A percentile compares a stretch with the other conserved stretches of the same genome.
Evolutionary conservation across 92 coral and sea anemone species (phyloP).

Genomic region (Hydrozoanthus gracilis): DNA sequence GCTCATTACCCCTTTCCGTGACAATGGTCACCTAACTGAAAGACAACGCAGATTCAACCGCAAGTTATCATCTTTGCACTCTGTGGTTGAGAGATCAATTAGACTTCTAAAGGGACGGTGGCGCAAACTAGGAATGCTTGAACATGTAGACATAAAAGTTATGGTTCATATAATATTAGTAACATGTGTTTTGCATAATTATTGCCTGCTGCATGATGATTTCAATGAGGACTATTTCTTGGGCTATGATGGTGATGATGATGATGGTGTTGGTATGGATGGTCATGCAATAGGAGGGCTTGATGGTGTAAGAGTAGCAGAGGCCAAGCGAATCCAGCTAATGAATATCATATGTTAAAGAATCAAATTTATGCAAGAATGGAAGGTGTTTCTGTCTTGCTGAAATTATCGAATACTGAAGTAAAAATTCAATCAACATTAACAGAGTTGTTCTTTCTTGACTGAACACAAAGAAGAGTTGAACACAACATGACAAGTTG

Average conservation of each 20-base stretch:
- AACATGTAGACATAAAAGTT: constrained; percentile 56
- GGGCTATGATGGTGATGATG: constrained; percentile 48
- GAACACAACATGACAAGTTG: not conserved
- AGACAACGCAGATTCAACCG: constrained; percentile 57
- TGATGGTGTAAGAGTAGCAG: not conserved
- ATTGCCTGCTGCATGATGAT: constrained; percentile 70
- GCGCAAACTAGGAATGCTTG: constrained; percentile 55
- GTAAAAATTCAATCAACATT: not conserved
- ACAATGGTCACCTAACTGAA: constrained; percentile 64
- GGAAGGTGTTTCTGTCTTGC: not conserved
- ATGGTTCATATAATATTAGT: constrained; percentile 52
- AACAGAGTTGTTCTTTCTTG: not conserved
- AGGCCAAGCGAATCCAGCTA: constrained; percentile 13
- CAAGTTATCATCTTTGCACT: constrained; percentile 52
- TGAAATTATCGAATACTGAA: not conserved
- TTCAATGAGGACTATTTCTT: constrained; percentile 63
- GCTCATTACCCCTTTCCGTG: constrained; percentile 66
- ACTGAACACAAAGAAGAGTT: not conserved
- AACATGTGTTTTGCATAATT: constrained; percentile 67
- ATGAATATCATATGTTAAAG: constrained; percentile 27
- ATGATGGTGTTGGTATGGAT: constrained; percentile 15
- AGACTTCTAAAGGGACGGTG: constrained; percentile 64
- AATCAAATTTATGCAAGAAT: not conserved
- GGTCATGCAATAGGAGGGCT: not conserved
- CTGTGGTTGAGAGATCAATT: constrained; percentile 65